Evolutionary conservation across 2,113 vertebrate species (phyloP).

Genomic region (Neoarius graeffei): DNA sequence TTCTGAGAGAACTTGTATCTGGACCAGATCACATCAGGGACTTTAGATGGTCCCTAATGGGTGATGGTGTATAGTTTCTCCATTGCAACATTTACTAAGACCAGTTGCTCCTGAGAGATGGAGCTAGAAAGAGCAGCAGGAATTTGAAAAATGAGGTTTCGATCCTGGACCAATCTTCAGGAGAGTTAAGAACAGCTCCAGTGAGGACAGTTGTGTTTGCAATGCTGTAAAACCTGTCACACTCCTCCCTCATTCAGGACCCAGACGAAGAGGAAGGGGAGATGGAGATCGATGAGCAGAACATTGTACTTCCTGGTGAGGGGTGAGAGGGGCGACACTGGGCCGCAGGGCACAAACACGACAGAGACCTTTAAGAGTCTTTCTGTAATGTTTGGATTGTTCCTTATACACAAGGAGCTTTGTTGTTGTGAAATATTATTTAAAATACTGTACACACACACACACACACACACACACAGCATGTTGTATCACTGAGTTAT

Average conservation of each 20-base stretch:
- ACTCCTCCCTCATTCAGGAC: background rate
- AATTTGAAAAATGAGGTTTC: conserved; percentile 3
- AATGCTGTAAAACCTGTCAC: conserved; percentile 8
- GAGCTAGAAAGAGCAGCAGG: background rate
- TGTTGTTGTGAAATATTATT: background rate
- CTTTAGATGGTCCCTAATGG: background rate
- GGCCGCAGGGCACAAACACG: background rate
- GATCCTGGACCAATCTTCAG: background rate
- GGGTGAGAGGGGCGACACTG: background rate
- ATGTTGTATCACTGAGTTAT: background rate
- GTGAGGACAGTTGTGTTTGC: background rate
- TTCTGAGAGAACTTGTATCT: background rate
- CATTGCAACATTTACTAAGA: background rate
- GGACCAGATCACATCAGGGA: background rate
- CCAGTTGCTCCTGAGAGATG: background rate
- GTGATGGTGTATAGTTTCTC: background rate
- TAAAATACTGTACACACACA: background rate
- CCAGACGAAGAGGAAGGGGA: conserved; percentile 11
- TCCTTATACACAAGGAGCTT: background rate
- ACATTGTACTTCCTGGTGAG: conserved; percentile 13
- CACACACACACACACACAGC: background rate
- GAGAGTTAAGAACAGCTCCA: background rate
- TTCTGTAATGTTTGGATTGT: conserved; percentile 5
- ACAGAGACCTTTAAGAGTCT: background rate
- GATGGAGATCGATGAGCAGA: conserved; percentile 7